Evolutionary conservation across 2,113 vertebrate genomes (phyloP).

Genomic region (Camelus dromedarius): DNA sequence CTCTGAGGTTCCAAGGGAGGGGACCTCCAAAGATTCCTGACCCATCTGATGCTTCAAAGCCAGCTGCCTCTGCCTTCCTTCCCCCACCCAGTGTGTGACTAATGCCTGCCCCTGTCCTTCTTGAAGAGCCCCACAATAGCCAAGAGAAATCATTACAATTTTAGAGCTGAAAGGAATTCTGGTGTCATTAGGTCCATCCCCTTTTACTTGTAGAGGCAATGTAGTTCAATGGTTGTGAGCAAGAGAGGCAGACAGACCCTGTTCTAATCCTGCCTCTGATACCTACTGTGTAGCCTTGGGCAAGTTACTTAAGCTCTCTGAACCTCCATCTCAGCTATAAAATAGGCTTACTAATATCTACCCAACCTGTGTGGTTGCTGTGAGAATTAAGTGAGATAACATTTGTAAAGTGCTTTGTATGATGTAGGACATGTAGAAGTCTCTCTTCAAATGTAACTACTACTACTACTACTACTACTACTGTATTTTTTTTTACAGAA

Average conservation of each 20-base stretch:
- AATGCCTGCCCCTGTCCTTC: slow-evolving; percentile 64
- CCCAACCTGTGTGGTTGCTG: neutral
- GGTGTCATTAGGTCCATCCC: neutral
- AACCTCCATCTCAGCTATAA: neutral
- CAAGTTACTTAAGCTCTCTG: neutral
- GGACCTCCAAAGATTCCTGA: slow-evolving; percentile 24
- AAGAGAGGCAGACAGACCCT: neutral
- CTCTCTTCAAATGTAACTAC: neutral
- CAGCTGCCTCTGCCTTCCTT: neutral
- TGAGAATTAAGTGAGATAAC: neutral
- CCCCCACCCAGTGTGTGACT: slow-evolving; percentile 63
- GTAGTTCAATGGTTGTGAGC: neutral
- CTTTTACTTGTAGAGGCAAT: neutral
- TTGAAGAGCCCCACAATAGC: slow-evolving; percentile 48
- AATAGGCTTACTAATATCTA: neutral
- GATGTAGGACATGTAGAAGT: neutral
- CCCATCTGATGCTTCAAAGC: slow-evolving; percentile 14
- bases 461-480: neutral
- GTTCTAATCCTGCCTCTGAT: neutral
- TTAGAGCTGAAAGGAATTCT: slow-evolving; percentile 39
- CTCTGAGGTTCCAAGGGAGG: neutral
- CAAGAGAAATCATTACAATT: slow-evolving; percentile 49
- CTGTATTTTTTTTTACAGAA: neutral
- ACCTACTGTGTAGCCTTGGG: neutral
- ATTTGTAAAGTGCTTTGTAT: neutral